These are phyloP conservation scores for Leptoteleia sp. DNA, from an alignment of 1,140 invertebrate species.

Conservation along the genomic window DNA sequence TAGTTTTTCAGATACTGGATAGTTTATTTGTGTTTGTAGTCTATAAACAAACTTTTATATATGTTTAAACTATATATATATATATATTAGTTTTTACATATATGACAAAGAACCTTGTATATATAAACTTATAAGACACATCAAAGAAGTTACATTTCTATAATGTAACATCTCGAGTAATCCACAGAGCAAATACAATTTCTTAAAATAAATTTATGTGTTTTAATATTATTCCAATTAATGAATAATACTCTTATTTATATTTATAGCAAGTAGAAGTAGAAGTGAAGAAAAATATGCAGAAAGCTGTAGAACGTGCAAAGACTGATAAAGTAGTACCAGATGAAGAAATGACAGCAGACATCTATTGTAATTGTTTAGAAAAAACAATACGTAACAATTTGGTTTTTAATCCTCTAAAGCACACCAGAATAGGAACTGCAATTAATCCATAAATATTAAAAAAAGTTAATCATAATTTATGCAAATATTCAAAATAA, in stretches of 20 bases:
- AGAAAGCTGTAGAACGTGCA: constrained; percentile 90
- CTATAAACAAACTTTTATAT: too few species aligned
- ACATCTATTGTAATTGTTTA: constrained; percentile 89
- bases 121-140: too few species aligned
- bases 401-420: constrained; percentile 81
- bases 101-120: too few species aligned
- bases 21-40: too few species aligned
- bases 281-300: constrained; percentile 90
- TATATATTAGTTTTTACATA: too few species aligned
- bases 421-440: constrained; percentile 80
- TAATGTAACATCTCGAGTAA: constrained; percentile 8
- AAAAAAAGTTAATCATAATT: neutral
- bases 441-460: neutral
- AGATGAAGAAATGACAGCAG: constrained; percentile 90
- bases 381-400: constrained; percentile 84
- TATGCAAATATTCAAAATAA: neutral
- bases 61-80: too few species aligned
- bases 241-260: too few species aligned
- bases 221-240: too few species aligned
- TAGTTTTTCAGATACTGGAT: too few species aligned
- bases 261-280: constrained; percentile 89
- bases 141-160: too few species aligned
- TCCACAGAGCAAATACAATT: too few species aligned
- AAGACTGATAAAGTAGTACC: constrained; percentile 91
- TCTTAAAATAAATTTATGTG: too few species aligned